phyloP scores from a whole-genome alignment of 2,797 vertebrate species.

The Martes flavigula region DNA sequence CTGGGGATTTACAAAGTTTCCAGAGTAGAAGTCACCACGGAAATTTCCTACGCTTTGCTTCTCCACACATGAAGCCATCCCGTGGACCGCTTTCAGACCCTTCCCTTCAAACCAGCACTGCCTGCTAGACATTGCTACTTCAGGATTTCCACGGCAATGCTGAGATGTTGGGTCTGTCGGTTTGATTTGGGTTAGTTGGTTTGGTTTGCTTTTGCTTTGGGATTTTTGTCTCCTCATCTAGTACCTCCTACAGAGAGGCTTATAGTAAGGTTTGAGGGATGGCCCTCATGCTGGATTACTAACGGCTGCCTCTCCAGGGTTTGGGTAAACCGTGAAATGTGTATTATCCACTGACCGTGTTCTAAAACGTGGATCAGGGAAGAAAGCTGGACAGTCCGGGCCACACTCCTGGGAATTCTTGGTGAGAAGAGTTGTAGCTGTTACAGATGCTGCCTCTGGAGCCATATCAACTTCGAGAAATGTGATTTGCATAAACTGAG shows the following conservation, averaged over 20 bases:
- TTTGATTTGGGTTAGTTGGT: background rate
- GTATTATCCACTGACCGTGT: conserved; percentile 5
- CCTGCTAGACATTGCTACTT: background rate
- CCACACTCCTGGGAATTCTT: background rate
- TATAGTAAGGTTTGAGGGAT: background rate
- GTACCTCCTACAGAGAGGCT: background rate
- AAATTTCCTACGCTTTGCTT: background rate
- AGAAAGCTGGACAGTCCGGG: background rate
- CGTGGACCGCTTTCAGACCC: background rate
- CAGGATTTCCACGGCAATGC: background rate
- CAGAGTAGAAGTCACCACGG: background rate
- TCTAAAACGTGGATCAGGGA: background rate
- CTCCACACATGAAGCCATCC: background rate
- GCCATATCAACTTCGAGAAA: background rate
- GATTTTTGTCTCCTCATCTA: background rate
- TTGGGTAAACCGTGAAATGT: background rate
- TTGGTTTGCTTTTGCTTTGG: background rate
- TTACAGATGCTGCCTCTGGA: background rate
- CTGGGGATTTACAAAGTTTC: background rate
- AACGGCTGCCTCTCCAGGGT: background rate
- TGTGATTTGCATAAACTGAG: background rate
- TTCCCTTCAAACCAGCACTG: conserved; percentile 28
- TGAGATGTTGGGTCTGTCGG: background rate
- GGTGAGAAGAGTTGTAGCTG: background rate
- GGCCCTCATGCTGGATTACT: background rate